Evolutionary conservation across 2,797 vertebrate genomes (phyloP).

Genomic region (Somateria mollissima): DNA sequence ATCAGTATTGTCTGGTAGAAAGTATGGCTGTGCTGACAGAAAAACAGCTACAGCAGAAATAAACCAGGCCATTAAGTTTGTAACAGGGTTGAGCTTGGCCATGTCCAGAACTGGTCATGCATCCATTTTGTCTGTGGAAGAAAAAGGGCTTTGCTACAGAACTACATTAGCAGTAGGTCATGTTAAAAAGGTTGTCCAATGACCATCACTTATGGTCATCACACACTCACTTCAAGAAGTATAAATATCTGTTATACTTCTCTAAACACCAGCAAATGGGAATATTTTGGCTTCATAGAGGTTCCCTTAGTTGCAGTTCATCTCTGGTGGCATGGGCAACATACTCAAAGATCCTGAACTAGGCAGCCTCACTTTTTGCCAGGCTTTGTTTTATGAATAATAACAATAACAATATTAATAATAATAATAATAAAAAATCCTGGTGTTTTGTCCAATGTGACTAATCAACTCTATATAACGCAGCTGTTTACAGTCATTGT

Average conservation of each 20-base stretch:
- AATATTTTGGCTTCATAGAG: neutral
- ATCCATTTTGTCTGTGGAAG: fast-evolving
- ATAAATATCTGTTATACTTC: neutral
- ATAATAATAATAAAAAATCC: too few relatives aligned
- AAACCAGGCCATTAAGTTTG: neutral
- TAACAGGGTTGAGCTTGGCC: neutral
- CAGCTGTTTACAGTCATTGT: neutral
- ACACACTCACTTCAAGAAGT: neutral
- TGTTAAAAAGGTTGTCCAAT: neutral
- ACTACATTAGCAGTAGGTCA: neutral
- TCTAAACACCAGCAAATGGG: neutral
- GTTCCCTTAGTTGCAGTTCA: neutral
- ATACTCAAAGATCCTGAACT: neutral
- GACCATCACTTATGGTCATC: neutral
- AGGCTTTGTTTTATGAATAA: neutral
- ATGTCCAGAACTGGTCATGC: neutral
- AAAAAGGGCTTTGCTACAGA: neutral
- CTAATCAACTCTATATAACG: neutral
- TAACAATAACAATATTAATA: too few relatives aligned
- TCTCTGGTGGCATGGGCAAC: fast-evolving
- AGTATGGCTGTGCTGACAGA: neutral
- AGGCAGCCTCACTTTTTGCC: neutral
- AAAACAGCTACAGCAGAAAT: neutral
- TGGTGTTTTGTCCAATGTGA: neutral
- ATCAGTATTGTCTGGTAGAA: neutral